phyloP scores from a whole-genome alignment of 2,113 vertebrate genomes.

The Neolamprologus caudopunctatus region DNA sequence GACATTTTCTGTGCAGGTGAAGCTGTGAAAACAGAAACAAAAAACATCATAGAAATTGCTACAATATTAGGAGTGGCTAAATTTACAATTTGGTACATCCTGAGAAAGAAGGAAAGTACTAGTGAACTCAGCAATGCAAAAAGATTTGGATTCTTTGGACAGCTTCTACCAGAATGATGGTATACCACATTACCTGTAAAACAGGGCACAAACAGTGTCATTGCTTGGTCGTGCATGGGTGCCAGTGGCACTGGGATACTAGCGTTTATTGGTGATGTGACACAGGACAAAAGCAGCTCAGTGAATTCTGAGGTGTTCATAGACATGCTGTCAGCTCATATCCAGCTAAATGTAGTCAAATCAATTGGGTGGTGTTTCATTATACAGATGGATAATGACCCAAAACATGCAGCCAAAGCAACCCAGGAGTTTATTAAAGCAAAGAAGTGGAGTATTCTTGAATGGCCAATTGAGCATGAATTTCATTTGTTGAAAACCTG shows the following conservation, averaged over 20 bases:
- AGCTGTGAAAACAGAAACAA: background rate
- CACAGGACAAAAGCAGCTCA: background rate
- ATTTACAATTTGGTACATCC: background rate
- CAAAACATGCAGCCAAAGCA: background rate
- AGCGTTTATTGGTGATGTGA: background rate
- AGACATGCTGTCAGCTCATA: background rate
- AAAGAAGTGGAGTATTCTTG: background rate
- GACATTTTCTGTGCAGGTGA: background rate
- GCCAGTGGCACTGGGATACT: background rate
- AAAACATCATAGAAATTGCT: background rate
- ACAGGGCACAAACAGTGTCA: background rate
- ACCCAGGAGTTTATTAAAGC: background rate
- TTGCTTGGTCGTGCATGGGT: background rate
- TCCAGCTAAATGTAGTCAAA: background rate
- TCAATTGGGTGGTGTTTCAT: background rate
- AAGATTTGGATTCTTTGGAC: background rate
- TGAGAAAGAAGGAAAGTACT: background rate
- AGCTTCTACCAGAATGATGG: accelerated
- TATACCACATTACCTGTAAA: background rate
- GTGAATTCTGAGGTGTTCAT: background rate
- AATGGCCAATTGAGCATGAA: background rate
- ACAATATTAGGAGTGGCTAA: background rate
- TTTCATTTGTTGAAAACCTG: background rate
- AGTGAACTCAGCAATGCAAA: background rate
- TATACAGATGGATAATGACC: background rate